A percentile compares a stretch with the other conserved stretches of the same genome.
Evolutionary conservation across 2,113 vertebrate species (phyloP).

Genomic region (Barbus barbus): DNA sequence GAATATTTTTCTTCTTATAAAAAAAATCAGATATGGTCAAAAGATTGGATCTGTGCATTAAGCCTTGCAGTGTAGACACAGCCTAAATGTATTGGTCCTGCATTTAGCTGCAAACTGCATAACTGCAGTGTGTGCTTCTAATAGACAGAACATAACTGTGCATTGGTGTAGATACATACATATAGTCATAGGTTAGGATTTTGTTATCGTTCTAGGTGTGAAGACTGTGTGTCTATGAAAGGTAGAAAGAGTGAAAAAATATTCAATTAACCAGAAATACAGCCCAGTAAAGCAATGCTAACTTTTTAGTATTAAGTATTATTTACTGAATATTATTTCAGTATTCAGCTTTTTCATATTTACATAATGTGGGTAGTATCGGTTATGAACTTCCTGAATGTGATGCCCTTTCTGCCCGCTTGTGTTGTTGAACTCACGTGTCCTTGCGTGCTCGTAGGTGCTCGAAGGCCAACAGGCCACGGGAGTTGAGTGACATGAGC

Average conservation of each 20-base stretch:
- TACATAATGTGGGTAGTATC: neutral
- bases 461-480: constrained; percentile 87
- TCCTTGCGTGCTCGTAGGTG: constrained; percentile 86
- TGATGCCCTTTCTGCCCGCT: constrained; percentile 51
- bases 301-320: neutral
- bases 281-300: neutral
- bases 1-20: no score
- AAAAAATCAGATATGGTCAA: no score
- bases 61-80: neutral
- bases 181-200: neutral
- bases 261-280: neutral
- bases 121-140: neutral
- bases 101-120: no score
- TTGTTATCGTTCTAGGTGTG: neutral
- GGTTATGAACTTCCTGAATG: neutral
- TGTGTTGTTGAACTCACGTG: constrained; percentile 81
- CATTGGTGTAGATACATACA: neutral
- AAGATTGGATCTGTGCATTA: neutral
- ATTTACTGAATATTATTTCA: neutral
- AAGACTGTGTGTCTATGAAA: neutral
- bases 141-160: neutral
- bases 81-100: neutral
- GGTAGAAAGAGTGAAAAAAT: neutral
- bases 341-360: neutral
- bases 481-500: constrained; percentile 88